Conservation (phyloP, 2,113 vertebrate species). For the Ictidomys tridecemlineatus region DNA sequence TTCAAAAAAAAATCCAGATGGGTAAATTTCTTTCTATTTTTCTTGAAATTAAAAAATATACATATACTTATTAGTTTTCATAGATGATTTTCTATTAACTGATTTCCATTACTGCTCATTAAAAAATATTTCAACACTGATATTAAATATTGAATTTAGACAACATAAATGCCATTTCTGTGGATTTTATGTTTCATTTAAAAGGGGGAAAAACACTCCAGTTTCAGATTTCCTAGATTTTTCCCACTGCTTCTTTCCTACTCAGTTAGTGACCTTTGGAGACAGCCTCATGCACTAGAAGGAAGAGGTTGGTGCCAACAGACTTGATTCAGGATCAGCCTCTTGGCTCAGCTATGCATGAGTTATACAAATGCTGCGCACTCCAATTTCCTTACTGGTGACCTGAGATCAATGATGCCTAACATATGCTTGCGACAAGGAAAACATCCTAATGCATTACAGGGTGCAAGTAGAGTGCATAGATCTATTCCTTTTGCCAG, state of each 20-base stretch:
- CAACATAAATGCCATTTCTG: background rate
- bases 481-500: background rate
- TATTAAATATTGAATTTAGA: slow-evolving; percentile 11
- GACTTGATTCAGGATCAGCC: background rate
- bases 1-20: background rate
- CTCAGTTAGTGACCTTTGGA: background rate
- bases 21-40: background rate
- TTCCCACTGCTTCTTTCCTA: background rate
- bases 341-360: background rate
- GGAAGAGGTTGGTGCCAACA: background rate
- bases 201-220: background rate
- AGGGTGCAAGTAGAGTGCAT: background rate
- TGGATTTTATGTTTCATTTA: background rate
- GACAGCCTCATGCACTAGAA: too few species aligned
- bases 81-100: slow-evolving; percentile 30
- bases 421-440: background rate
- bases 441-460: background rate
- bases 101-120: background rate
- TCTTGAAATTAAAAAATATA: slow-evolving; percentile 41
- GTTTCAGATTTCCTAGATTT: background rate
- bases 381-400: background rate
- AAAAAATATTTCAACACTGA: background rate
- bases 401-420: background rate
- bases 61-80: slow-evolving; percentile 1
- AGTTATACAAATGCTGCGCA: too few species aligned